Evolutionary conservation across 37 sponge, comb jelly and placozoan species (phyloP).

Genomic region (Spongilla lacustris): DNA sequence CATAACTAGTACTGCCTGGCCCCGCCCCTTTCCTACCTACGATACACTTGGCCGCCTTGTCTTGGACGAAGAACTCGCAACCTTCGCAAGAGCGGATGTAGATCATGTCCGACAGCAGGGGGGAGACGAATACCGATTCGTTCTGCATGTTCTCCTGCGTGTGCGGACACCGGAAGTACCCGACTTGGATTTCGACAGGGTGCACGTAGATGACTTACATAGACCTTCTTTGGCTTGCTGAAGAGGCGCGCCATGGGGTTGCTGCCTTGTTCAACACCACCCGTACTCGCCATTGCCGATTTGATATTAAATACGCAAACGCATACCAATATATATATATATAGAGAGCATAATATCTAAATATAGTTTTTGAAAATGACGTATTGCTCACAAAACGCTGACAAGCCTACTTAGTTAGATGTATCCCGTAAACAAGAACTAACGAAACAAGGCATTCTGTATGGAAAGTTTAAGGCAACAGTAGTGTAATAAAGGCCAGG

Average conservation of each 20-base stretch:
- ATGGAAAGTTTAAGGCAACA: no score
- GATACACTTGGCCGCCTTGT: conserved; percentile 64
- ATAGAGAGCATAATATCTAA: no score
- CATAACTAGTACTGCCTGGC: neutral
- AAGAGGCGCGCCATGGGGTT: neutral
- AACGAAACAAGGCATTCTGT: no score
- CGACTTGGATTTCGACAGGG: no score
- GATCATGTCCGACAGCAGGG: conserved; percentile 47
- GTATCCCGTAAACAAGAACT: no score
- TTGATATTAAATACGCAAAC: no score
- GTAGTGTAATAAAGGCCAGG: no score
- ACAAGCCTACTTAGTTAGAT: no score
- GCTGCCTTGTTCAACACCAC: neutral
- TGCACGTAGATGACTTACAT: conserved; percentile 7
- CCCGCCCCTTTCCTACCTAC: conserved; percentile 38
- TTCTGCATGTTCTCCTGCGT: conserved; percentile 24
- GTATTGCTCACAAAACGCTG: no score
- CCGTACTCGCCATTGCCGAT: no score
- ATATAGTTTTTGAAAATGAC: no score
- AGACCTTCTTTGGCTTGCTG: conserved; percentile 30
- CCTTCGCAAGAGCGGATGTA: conserved; percentile 53
- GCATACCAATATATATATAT: no score
- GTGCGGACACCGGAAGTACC: neutral
- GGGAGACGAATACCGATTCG: conserved; percentile 37
- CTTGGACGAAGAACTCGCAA: conserved; percentile 34